Conservation (phyloP, 2,113 vertebrate species). For the Fukomys damarensis region DNA sequence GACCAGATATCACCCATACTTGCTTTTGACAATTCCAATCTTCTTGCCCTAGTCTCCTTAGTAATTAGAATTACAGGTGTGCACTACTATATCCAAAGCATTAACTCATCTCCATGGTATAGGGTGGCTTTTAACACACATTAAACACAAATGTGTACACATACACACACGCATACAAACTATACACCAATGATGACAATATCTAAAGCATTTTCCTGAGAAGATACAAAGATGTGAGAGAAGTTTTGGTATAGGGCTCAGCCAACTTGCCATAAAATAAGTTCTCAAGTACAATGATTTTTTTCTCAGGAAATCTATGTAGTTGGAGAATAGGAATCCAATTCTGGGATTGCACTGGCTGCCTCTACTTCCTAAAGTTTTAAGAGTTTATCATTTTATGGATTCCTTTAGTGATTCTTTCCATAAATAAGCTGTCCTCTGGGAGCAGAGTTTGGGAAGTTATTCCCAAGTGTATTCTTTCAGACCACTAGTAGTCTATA, state of each 20-base stretch:
- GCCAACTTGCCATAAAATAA: background rate
- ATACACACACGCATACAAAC: background rate
- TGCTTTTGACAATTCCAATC: background rate
- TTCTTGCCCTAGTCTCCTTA: background rate
- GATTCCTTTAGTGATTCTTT: slow-evolving; percentile 21
- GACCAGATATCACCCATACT: background rate
- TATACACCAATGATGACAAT: background rate
- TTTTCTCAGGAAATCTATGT: background rate
- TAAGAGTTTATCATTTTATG: background rate
- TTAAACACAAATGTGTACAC: background rate
- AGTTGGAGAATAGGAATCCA: background rate
- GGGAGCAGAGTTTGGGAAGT: background rate
- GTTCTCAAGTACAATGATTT: background rate
- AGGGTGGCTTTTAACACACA: background rate
- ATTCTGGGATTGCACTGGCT: background rate
- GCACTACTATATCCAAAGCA: background rate
- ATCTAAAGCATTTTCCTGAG: slow-evolving; percentile 49
- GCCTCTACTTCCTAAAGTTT: background rate
- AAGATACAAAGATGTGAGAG: background rate
- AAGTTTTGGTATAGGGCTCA: background rate
- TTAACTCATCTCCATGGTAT: background rate
- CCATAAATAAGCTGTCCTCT: background rate
- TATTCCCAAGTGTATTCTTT: background rate
- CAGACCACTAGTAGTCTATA: background rate
- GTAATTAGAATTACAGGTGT: background rate